Percentiles rank a stretch among this genome's conserved stretches.
Conservation (phyloP, 2,797 vertebrate species). For the Siniperca scherzeri region DNA sequence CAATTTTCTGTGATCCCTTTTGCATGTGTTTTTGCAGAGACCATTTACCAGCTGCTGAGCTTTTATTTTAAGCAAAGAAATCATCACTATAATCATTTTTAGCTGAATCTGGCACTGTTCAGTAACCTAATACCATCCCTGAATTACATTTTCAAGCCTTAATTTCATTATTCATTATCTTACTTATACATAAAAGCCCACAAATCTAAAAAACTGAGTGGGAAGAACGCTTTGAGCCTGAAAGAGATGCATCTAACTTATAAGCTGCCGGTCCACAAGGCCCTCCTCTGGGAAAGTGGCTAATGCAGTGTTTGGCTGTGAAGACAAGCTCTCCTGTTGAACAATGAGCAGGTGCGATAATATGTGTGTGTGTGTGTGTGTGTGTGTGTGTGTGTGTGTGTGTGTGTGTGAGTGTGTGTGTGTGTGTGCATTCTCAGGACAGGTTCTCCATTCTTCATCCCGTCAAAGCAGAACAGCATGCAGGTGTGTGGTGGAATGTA, state of each 20-base stretch:
- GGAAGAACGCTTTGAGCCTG: slow-evolving; percentile 1
- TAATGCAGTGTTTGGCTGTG: slow-evolving; percentile 20
- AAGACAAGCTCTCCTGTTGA: slow-evolving; percentile 26
- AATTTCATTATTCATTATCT: slow-evolving; percentile 34
- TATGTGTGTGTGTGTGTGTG: background rate
- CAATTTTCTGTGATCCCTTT: slow-evolving; percentile 70
- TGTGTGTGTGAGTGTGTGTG: slow-evolving; percentile 14
- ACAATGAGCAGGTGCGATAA: slow-evolving; percentile 45
- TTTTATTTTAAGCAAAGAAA: slow-evolving; percentile 60
- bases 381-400: background rate
- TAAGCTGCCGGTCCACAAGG: background rate
- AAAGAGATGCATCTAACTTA: slow-evolving; percentile 18
- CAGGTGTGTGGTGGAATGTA: slow-evolving; percentile 70
- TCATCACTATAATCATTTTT: slow-evolving; percentile 37
- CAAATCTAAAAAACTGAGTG: background rate
- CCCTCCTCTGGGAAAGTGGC: slow-evolving; percentile 27
- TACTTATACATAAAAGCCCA: slow-evolving; percentile 34
- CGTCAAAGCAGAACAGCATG: slow-evolving; percentile 40
- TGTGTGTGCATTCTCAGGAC: slow-evolving; percentile 38
- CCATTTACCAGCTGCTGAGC: slow-evolving; percentile 73
- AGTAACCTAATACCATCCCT: slow-evolving; percentile 40
- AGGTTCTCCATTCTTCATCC: slow-evolving; percentile 58
- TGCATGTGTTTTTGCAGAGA: slow-evolving; percentile 56
- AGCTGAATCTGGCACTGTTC: slow-evolving; percentile 25
- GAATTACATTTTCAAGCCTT: slow-evolving; percentile 38